phyloP scores from a whole-genome alignment of 2,888 invertebrate species.

The Trissonchulus latispiculum region DNA sequence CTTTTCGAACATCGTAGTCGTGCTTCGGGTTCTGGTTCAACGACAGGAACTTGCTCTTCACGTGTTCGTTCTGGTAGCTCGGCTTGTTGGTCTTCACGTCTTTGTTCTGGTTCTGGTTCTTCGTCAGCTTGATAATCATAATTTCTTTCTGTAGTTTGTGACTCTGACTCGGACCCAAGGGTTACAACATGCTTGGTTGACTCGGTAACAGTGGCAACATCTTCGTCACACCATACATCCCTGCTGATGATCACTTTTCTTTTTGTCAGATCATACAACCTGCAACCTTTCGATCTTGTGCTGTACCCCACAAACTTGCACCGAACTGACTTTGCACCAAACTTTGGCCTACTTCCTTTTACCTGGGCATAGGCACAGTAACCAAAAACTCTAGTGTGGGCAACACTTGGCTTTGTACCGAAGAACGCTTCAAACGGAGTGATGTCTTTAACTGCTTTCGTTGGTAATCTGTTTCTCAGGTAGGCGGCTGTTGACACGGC shows the following conservation, averaged over 20 bases:
- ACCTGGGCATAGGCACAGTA: slow-evolving; percentile 24
- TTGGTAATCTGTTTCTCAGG: slow-evolving; percentile 25
- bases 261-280: not conserved
- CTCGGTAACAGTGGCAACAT: not conserved
- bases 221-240: not conserved
- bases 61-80: too few species aligned
- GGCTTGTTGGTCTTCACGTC: too few species aligned
- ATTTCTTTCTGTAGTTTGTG: not conserved
- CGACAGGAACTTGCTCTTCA: too few species aligned
- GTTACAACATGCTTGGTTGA: not conserved
- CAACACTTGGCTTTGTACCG: slow-evolving; percentile 22
- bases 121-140: not conserved
- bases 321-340: slow-evolving; percentile 22
- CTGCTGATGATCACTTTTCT: not conserved
- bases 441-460: slow-evolving; percentile 14
- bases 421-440: slow-evolving; percentile 29
- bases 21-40: too few species aligned
- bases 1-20: too few species aligned
- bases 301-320: slow-evolving; percentile 27
- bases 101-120: not conserved
- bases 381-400: slow-evolving; percentile 27
- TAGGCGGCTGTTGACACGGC: slow-evolving; percentile 21
- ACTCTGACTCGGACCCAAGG: not conserved
- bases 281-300: not conserved
- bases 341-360: slow-evolving; percentile 17